Percentiles rank a stretch among this genome's conserved stretches.
phyloP scores from a whole-genome alignment of 2,797 vertebrate genomes.

The Ispidina lecontei region DNA sequence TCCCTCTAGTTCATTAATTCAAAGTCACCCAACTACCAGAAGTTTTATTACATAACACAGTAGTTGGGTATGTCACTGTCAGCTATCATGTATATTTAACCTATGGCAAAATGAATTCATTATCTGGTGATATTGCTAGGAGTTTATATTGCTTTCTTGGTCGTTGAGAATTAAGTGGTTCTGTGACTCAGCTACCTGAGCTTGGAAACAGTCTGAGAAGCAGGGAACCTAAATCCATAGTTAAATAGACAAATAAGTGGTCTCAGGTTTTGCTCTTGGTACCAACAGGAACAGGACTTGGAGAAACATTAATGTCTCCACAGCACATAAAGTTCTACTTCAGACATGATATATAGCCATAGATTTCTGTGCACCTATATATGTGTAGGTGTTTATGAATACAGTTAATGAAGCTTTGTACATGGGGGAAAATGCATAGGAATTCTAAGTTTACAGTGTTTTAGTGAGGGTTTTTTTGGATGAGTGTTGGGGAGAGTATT shows the following conservation, averaged over 20 bases:
- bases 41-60: neutral
- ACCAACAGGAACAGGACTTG: neutral
- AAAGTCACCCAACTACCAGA: neutral
- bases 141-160: neutral
- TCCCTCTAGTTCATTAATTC: too few species aligned
- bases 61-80: neutral
- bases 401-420: neutral
- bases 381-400: neutral
- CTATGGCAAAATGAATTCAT: neutral
- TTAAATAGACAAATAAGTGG: neutral
- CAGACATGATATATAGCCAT: neutral
- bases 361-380: neutral
- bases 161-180: neutral
- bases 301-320: neutral
- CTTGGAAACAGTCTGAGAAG: neutral
- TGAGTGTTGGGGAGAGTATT: slow-evolving; percentile 53
- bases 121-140: neutral
- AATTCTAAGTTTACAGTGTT: slow-evolving; percentile 63
- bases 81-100: neutral
- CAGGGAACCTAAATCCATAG: neutral
- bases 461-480: neutral
- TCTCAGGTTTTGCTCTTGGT: neutral
- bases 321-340: neutral
- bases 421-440: slow-evolving; percentile 5
- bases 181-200: neutral